Base-by-base conservation (phyloP, 2,113 vertebrate species). In the Channa argus region DNA sequence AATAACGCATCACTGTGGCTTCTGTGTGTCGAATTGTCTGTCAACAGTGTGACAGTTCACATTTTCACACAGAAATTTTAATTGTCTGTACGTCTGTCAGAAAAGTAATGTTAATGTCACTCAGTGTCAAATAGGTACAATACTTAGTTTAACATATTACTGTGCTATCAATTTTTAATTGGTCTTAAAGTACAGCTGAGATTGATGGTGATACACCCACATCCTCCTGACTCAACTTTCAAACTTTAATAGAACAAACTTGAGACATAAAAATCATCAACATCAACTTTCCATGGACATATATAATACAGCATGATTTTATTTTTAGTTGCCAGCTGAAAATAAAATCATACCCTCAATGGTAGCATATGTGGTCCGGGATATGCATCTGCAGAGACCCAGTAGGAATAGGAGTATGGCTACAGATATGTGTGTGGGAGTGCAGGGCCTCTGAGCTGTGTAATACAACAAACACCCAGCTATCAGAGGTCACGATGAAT, bases 401-500 rank as follows among this genome's bases (percentile, higher is more conserved):
- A 50, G 52, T 3, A 14, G 39, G 37, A 2, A 43, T 33, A 11
- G 33, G 51, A 74, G 37, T 65, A 54, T 43, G n/a, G 34, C 56
- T 65, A 0, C 9, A 61, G 52, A 63, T 64, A 1, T 50, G 37
- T 37, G 68, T 64, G 74, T 80, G 73, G 64, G 82, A 65, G 60
- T 46, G 53, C 8, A 14, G 53, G 41, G 45, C 38, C 41, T 44
- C 33, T 71, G 47, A 66, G 56, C 50, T 51, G 44, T 78, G 71
- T 77, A 36, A 59, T 62, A 50, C 8, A 43, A 63, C 65, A 77
- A 65, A 80, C 56, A 38, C 38, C 15, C 44, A 36, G 63, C n/a
- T 5, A 44, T 47, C 34, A 0, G 51, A 80, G 66, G 72, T 82
- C 59, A 77, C 51, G 41, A 59, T 38, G 67, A 76, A 82, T 82